Percentiles rank a stretch among this genome's conserved stretches.
Evolutionary conservation across 2,888 invertebrate species (phyloP).

Genomic region (Chrysolina oricalcia): DNA sequence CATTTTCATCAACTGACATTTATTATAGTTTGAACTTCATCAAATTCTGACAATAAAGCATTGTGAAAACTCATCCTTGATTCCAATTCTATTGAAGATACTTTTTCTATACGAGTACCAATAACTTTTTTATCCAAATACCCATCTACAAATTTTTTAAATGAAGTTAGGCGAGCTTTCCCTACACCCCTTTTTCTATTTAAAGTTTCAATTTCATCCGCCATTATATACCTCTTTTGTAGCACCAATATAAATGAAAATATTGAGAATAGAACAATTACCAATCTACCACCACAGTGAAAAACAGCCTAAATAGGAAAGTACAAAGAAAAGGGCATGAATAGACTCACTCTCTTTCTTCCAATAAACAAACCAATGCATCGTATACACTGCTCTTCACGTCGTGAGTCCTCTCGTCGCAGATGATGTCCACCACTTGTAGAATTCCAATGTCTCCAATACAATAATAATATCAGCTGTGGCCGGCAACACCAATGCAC

Average conservation of each 20-base stretch:
- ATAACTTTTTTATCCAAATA: background rate
- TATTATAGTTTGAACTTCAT: constrained; percentile 23
- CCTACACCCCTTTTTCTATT: constrained; percentile 26
- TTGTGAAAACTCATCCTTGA: constrained; percentile 15
- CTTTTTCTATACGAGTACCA: constrained; percentile 23
- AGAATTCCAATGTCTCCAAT: no score
- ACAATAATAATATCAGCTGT: no score
- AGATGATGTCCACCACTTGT: background rate
- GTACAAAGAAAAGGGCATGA: no score
- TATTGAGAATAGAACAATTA: background rate
- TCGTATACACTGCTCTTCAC: background rate
- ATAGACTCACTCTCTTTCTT: no score
- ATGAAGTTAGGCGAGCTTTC: constrained; percentile 31
- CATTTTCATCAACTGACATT: constrained; percentile 20
- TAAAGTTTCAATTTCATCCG: constrained; percentile 22
- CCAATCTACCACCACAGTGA: constrained; percentile 7
- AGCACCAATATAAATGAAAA: background rate
- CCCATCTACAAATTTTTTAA: constrained; percentile 32
- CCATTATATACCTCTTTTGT: constrained; percentile 19
- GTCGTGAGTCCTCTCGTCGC: background rate
- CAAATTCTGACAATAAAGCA: constrained; percentile 27
- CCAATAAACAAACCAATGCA: background rate
- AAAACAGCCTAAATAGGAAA: background rate
- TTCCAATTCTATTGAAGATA: constrained; percentile 28
- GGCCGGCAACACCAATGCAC: no score